These are phyloP conservation scores for Lypha dubia DNA, from an alignment of 2,888 invertebrate species.

Conservation along the genomic window DNA sequence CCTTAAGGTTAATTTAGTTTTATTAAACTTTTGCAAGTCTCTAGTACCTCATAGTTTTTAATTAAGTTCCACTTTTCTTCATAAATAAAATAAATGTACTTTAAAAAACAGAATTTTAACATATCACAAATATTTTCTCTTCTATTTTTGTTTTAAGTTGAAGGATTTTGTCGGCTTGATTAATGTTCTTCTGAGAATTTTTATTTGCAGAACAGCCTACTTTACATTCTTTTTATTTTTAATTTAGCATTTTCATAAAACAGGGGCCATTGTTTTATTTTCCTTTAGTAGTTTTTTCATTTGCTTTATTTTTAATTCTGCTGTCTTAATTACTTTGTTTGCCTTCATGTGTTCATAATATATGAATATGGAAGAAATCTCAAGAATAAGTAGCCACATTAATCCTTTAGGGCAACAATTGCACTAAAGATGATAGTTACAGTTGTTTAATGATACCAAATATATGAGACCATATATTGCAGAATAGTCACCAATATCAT, in stretches of 20 bases:
- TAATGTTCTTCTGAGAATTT: slow-evolving; percentile 48
- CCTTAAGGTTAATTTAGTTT: too few species aligned
- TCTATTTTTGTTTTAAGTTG: slow-evolving; percentile 31
- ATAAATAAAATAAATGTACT: background rate
- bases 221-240: slow-evolving; percentile 63
- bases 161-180: slow-evolving; percentile 58
- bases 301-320: slow-evolving; percentile 17
- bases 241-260: slow-evolving; percentile 59
- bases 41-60: background rate
- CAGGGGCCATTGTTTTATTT: slow-evolving; percentile 58
- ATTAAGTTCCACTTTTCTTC: background rate
- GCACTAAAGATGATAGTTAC: background rate
- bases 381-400: slow-evolving; percentile 71
- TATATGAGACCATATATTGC: too few species aligned
- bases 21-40: background rate
- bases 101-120: background rate
- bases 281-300: background rate
- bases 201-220: slow-evolving; percentile 43
- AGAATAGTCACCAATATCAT: too few species aligned
- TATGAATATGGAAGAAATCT: slow-evolving; percentile 67
- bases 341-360: slow-evolving; percentile 61
- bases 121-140: background rate
- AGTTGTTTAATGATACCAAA: background rate
- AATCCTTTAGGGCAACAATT: slow-evolving; percentile 35
- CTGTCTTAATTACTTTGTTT: slow-evolving; percentile 69